Evolutionary conservation across 2,113 vertebrate species (phyloP).

Genomic region (Poeciliopsis prolifica): DNA sequence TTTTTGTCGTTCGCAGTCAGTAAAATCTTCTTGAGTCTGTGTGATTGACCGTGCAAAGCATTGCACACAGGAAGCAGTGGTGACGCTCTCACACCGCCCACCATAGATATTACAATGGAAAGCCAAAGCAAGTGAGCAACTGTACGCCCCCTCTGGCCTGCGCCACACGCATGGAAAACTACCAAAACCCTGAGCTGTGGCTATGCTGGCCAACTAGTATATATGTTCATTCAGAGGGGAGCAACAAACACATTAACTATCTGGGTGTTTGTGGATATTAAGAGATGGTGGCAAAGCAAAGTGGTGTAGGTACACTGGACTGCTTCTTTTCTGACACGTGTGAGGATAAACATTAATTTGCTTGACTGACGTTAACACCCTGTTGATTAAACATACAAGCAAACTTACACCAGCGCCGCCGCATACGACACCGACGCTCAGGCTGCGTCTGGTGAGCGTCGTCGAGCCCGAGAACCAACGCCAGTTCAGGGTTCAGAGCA

Average conservation of each 20-base stretch:
- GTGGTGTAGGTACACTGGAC: slow-evolving; percentile 50
- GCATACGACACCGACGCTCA: slow-evolving; percentile 21
- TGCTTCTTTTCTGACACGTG: slow-evolving; percentile 55
- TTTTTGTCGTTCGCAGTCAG: slow-evolving; percentile 41
- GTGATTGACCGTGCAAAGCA: slow-evolving; percentile 13
- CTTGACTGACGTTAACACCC: slow-evolving; percentile 70
- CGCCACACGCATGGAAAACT: slow-evolving; percentile 62
- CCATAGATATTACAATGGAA: slow-evolving; percentile 50
- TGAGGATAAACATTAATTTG: slow-evolving; percentile 72
- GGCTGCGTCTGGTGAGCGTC: slow-evolving; percentile 1
- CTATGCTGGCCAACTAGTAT: slow-evolving; percentile 32
- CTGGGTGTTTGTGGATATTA: slow-evolving; percentile 72
- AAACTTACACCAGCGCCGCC: slow-evolving; percentile 23
- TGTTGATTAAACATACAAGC: slow-evolving; percentile 74
- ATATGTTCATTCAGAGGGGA: slow-evolving; percentile 23
- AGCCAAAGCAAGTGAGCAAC: slow-evolving; percentile 34
- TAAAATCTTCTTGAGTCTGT: slow-evolving; percentile 41
- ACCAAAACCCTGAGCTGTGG: slow-evolving; percentile 33
- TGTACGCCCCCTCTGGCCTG: slow-evolving; percentile 18
- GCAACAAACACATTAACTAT: slow-evolving; percentile 22
- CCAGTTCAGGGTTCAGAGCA: slow-evolving; percentile 58
- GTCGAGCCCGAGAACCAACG: slow-evolving; percentile 50
- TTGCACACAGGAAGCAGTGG: slow-evolving; percentile 58
- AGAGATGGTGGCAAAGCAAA: slow-evolving; percentile 76
- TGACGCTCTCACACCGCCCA: slow-evolving; percentile 67